phyloP scores from a whole-genome alignment of 2,113 vertebrate species.

The Podarcis raffonei region DNA sequence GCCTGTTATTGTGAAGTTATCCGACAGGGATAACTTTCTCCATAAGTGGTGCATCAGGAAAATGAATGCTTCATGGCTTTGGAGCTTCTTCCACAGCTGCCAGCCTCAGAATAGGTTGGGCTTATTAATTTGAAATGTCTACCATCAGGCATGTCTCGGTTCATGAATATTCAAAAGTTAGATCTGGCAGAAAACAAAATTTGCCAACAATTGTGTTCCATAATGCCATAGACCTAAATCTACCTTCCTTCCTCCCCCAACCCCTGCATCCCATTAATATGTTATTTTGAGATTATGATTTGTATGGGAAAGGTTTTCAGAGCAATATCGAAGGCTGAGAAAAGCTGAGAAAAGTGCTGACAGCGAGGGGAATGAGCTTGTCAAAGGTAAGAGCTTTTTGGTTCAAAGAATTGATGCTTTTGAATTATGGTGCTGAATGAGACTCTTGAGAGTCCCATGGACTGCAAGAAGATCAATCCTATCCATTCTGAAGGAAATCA shows the following conservation, averaged over 20 bases:
- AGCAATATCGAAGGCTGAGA: background rate
- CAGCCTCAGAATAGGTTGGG: background rate
- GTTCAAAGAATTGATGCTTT: background rate
- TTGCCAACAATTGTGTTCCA: background rate
- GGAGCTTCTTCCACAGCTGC: background rate
- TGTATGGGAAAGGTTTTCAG: background rate
- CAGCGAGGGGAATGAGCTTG: background rate
- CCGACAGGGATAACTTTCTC: background rate
- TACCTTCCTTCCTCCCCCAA: background rate
- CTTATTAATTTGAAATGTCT: background rate
- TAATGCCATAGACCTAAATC: background rate
- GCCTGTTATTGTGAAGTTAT: background rate
- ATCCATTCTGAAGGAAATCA: too few relatives aligned
- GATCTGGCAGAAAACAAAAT: background rate
- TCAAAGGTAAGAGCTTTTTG: background rate
- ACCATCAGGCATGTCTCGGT: background rate
- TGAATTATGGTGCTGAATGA: too few relatives aligned
- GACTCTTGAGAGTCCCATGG: too few relatives aligned
- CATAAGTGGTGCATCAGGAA: too few relatives aligned
- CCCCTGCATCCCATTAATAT: background rate
- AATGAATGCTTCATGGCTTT: background rate
- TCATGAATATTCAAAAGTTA: background rate
- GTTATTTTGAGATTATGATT: background rate
- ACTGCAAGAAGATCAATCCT: too few relatives aligned
- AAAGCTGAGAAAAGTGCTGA: background rate